Conservation (phyloP, 1,140 invertebrate species). For the Drosophila nigromelanica region DNA sequence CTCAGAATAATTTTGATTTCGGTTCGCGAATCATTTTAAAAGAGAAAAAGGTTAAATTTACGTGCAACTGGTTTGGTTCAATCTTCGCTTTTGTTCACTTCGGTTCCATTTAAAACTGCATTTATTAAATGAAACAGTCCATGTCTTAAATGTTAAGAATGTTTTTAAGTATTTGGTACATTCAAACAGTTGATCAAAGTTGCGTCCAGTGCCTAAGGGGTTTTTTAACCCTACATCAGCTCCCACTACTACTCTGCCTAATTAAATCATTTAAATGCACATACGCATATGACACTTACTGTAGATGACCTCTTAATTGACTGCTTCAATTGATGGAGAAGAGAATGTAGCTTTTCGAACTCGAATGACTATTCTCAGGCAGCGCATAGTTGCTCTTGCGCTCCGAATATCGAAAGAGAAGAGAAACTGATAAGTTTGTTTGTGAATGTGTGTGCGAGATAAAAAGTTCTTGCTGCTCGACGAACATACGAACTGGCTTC, state of each 20-base stretch:
- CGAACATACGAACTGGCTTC: conserved; percentile 23
- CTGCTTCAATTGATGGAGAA: conserved; percentile 35
- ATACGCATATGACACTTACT: background rate
- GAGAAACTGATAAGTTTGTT: conserved; percentile 20
- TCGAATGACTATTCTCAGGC: conserved; percentile 18
- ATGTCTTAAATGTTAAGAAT: background rate
- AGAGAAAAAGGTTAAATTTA: too few species aligned
- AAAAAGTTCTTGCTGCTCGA: conserved; percentile 23
- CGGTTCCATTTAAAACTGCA: too few species aligned
- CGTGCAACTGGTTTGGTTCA: too few species aligned
- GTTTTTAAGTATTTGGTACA: background rate
- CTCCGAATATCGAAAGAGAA: conserved; percentile 28
- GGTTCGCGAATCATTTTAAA: too few species aligned
- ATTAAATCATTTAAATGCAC: background rate
- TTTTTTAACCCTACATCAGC: conserved; percentile 1
- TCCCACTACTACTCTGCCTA: background rate
- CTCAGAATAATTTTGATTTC: too few species aligned
- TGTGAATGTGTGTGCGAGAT: conserved; percentile 6
- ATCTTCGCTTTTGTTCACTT: too few species aligned
- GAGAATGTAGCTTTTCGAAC: conserved; percentile 19
- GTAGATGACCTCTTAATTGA: conserved; percentile 44
- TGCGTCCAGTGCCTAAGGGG: background rate
- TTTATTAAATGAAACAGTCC: background rate
- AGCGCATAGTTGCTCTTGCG: conserved; percentile 5
- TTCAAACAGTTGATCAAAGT: too few species aligned